These are phyloP conservation scores for Pampus argenteus DNA, from an alignment of 2,797 vertebrate species.

Conservation along the genomic window DNA sequence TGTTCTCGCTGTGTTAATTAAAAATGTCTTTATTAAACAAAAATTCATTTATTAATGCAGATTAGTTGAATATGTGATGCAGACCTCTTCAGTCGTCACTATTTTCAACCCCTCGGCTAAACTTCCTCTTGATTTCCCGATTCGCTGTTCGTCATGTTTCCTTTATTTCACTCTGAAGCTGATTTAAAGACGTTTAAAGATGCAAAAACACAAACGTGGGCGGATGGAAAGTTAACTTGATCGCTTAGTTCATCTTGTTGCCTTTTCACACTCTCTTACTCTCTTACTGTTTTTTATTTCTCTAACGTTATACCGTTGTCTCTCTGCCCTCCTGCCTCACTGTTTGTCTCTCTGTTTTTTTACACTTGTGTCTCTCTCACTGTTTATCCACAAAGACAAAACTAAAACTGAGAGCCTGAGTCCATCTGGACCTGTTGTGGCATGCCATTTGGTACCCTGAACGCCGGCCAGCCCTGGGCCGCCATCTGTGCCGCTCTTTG, in stretches of 20 bases:
- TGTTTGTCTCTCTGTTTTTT: slow-evolving; percentile 26
- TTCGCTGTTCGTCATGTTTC: neutral
- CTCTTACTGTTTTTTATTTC: slow-evolving; percentile 3
- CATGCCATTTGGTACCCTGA: slow-evolving; percentile 71
- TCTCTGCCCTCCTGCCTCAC: no score
- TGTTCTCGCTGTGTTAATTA: no score
- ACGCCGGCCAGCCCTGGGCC: slow-evolving; percentile 47
- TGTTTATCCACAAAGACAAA: slow-evolving; percentile 39
- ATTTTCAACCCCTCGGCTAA: no score
- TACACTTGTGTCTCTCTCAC: slow-evolving; percentile 11
- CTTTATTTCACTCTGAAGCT: neutral
- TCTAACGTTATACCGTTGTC: slow-evolving; percentile 8
- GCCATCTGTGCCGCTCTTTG: slow-evolving; percentile 67
- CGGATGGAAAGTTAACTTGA: slow-evolving; percentile 34
- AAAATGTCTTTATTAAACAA: no score
- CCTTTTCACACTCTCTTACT: slow-evolving; percentile 6
- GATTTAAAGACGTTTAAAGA: neutral
- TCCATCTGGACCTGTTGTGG: slow-evolving; percentile 78
- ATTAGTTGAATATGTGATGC: no score
- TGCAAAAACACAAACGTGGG: slow-evolving; percentile 36
- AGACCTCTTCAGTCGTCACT: no score
- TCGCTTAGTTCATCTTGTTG: slow-evolving; percentile 24
- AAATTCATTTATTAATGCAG: neutral
- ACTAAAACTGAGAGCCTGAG: slow-evolving; percentile 47
- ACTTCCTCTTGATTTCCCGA: neutral